Percentiles rank a stretch among this genome's conserved stretches.
phyloP scores from a whole-genome alignment of 1,140 invertebrate genomes.

The Drosophila punjabiensis region DNA sequence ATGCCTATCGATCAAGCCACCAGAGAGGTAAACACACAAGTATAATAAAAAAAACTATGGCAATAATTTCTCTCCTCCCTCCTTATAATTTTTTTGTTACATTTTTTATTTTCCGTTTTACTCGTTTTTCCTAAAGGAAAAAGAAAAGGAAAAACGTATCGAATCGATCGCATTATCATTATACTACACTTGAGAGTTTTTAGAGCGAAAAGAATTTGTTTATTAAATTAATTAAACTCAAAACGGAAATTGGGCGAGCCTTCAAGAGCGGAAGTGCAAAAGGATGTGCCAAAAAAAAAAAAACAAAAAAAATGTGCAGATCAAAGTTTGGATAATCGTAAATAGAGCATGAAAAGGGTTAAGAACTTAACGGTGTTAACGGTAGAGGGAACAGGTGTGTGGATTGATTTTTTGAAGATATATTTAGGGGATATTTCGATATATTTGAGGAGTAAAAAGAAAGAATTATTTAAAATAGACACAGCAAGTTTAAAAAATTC shows the following conservation, averaged over 20 bases:
- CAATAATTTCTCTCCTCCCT: constrained; percentile 64
- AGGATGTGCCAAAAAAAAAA: constrained; percentile 36
- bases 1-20: constrained; percentile 90
- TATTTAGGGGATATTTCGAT: not conserved
- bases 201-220: constrained; percentile 81
- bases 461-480: not conserved
- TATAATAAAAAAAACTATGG: constrained; percentile 81
- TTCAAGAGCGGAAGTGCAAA: constrained; percentile 28
- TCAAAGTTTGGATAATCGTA: constrained; percentile 15
- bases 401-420: constrained; percentile 37
- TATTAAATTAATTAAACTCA: constrained; percentile 75
- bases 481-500: not conserved
- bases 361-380: constrained; percentile 44
- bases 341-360: constrained; percentile 66
- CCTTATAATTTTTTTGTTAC: constrained; percentile 10
- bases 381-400: constrained; percentile 38
- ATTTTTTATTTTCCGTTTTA: no score
- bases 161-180: constrained; percentile 40
- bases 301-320: not conserved
- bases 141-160: constrained; percentile 24
- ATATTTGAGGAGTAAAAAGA: not conserved
- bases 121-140: constrained; percentile 19
- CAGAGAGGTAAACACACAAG: constrained; percentile 87
- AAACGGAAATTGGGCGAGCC: constrained; percentile 65
- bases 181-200: constrained; percentile 81